phyloP scores from a whole-genome alignment of 1,140 invertebrate genomes.

The Leptinotarsa defecta region DNA sequence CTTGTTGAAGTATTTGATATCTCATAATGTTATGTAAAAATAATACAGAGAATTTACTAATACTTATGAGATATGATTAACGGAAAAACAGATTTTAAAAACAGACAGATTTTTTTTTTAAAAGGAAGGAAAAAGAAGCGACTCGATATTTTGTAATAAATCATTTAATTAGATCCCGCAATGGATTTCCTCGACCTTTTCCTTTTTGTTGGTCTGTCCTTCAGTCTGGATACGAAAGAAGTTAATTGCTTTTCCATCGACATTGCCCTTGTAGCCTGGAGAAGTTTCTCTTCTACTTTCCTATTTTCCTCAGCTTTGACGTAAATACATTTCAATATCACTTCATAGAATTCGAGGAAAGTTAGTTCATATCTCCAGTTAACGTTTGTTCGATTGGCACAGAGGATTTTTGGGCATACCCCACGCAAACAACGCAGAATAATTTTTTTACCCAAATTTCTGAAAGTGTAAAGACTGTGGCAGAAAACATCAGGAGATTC shows the following conservation, averaged over 20 bases:
- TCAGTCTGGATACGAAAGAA: background rate
- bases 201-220: background rate
- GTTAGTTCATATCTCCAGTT: conserved; percentile 59
- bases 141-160: no score
- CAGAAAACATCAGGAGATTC: conserved; percentile 13
- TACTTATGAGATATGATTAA: no score
- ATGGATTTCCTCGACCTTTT: background rate
- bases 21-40: no score
- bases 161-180: background rate
- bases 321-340: conserved; percentile 49
- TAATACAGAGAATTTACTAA: no score
- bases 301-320: conserved; percentile 31
- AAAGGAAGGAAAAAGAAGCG: no score
- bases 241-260: background rate
- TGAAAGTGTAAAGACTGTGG: conserved; percentile 34
- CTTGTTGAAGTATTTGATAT: no score
- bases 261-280: background rate
- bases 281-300: background rate
- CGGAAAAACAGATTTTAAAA: no score
- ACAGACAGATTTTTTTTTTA: no score
- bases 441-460: conserved; percentile 36
- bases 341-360: conserved; percentile 65
- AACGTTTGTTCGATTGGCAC: conserved; percentile 48
- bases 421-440: conserved; percentile 47
- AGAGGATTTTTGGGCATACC: conserved; percentile 51